Conservation (phyloP, 2,888 invertebrate species). For the Glomeris marginata region DNA sequence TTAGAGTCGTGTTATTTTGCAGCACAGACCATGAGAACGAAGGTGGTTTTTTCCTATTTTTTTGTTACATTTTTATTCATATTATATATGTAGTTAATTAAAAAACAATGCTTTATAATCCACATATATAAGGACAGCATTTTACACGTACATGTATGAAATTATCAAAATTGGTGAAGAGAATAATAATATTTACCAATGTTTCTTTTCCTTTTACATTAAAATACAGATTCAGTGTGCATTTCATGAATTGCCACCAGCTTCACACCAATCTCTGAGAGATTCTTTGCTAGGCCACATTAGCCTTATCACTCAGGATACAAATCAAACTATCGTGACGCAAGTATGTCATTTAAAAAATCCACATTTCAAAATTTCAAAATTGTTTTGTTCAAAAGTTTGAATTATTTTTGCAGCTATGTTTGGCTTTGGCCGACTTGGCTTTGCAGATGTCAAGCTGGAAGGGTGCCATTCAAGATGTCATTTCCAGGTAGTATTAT, state of each 20-base stretch:
- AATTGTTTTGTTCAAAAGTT: not conserved
- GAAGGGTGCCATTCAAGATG: slow-evolving; percentile 71
- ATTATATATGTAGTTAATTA: not conserved
- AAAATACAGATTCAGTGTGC: slow-evolving; percentile 37
- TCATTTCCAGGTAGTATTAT: slow-evolving; percentile 63
- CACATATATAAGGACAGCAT: too few species aligned
- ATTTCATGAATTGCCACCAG: slow-evolving; percentile 76
- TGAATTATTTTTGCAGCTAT: slow-evolving; percentile 40
- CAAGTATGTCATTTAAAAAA: slow-evolving; percentile 36
- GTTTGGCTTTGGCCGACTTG: slow-evolving; percentile 82
- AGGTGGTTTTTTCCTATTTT: slow-evolving; percentile 42
- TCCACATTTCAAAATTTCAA: not conserved
- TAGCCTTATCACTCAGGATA: slow-evolving; percentile 58
- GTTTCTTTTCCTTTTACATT: too few species aligned
- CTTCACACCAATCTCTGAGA: slow-evolving; percentile 67
- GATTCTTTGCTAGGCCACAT: slow-evolving; percentile 84
- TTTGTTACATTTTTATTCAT: not conserved
- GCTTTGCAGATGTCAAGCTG: slow-evolving; percentile 86
- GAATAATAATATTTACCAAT: too few species aligned
- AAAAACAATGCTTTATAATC: not conserved
- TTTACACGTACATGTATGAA: too few species aligned
- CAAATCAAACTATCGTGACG: slow-evolving; percentile 70
- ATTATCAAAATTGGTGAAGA: too few species aligned
- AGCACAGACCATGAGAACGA: slow-evolving; percentile 93
- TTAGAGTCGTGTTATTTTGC: slow-evolving; percentile 93